Evolutionary conservation across 92 coral and sea anemone species (phyloP).

Genomic region (Blastomussa wellsi): DNA sequence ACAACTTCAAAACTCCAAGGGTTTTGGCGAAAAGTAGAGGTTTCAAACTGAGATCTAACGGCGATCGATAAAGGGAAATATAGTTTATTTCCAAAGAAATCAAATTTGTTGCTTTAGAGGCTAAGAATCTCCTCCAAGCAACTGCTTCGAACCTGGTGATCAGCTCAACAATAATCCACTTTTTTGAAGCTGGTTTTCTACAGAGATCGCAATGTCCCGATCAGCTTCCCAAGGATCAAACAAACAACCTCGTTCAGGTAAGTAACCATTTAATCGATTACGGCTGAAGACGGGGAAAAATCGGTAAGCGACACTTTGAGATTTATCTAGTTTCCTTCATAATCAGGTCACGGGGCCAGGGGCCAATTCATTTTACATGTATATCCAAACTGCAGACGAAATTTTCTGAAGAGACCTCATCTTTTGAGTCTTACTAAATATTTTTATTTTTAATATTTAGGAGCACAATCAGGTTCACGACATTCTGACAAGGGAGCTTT

Average conservation of each 20-base stretch:
- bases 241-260: slow-evolving; percentile 74
- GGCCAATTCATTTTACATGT: no score
- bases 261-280: slow-evolving; percentile 15
- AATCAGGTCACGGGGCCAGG: no score
- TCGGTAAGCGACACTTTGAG: no score
- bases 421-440: no score
- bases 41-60: not conserved
- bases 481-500: slow-evolving; percentile 67
- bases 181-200: not conserved
- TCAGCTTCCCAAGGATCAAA: slow-evolving; percentile 80
- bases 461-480: slow-evolving; percentile 62
- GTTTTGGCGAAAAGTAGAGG: not conserved
- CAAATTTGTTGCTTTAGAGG: not conserved
- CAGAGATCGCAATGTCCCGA: slow-evolving; percentile 55
- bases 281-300: not conserved
- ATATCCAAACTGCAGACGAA: no score
- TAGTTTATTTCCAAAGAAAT: not conserved
- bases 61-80: not conserved
- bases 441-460: slow-evolving; percentile 14
- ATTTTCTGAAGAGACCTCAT: no score
- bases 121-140: not conserved
- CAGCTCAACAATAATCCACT: no score
- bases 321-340: no score
- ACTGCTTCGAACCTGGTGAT: not conserved
- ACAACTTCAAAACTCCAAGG: not conserved